Evolutionary conservation across 92 coral and sea anemone species (phyloP).

Genomic region (Porites rus): DNA sequence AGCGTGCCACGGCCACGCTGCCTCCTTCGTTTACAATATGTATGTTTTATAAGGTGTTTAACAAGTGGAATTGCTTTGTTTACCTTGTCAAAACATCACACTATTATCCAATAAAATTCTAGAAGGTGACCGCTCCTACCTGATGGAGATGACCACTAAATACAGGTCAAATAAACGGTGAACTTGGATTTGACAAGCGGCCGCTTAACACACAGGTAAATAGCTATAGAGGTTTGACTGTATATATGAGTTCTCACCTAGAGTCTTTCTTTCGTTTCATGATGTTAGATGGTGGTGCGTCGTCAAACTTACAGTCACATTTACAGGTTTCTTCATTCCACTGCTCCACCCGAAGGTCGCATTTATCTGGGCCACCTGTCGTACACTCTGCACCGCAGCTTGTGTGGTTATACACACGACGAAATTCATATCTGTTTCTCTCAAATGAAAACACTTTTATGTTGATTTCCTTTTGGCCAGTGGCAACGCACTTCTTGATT

Average conservation of each 20-base stretch:
- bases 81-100: too few species aligned
- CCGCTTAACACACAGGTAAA: too few species aligned
- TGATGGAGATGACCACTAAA: too few species aligned
- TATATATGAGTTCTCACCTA: neutral
- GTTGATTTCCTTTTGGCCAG: neutral
- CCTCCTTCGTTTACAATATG: too few species aligned
- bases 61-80: too few species aligned
- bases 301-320: conserved; percentile 37
- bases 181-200: too few species aligned
- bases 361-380: conserved; percentile 21
- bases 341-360: neutral
- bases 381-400: conserved; percentile 52
- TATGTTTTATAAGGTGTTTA: too few species aligned
- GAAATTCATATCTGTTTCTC: too few species aligned
- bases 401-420: conserved; percentile 49
- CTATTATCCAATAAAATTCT: too few species aligned
- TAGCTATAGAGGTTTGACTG: neutral
- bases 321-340: conserved; percentile 38
- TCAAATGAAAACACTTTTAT: neutral
- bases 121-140: too few species aligned
- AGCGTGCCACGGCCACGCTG: too few species aligned
- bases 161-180: too few species aligned
- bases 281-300: conserved; percentile 30
- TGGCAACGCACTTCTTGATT: conserved; percentile 63
- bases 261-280: conserved; percentile 8